Conservation (phyloP, 1,140 invertebrate genomes). For the Phthorimaea operculella region DNA sequence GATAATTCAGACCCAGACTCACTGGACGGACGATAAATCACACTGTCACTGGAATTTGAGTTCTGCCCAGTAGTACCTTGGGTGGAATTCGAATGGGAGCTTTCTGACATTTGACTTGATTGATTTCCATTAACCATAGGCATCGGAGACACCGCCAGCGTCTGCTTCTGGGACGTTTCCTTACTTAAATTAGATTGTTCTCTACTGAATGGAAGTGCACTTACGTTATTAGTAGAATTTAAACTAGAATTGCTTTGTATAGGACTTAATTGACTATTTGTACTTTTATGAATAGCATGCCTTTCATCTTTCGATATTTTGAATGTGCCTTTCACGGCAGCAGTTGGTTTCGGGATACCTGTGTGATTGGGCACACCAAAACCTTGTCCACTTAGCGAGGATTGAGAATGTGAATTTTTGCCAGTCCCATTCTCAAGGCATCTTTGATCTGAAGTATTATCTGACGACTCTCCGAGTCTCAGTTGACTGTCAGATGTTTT, state of each 20-base stretch:
- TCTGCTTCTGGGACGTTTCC: conserved; percentile 67
- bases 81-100: conserved; percentile 70
- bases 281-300: conserved; percentile 54
- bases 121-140: conserved; percentile 65
- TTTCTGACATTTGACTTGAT: conserved; percentile 67
- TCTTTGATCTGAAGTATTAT: conserved; percentile 36
- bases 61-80: conserved; percentile 72
- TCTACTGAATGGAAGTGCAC: conserved; percentile 58
- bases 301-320: conserved; percentile 71
- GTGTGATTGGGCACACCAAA: conserved; percentile 64
- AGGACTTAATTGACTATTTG: conserved; percentile 65
- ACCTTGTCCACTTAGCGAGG: conserved; percentile 37
- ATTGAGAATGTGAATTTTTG: conserved; percentile 24
- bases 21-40: conserved; percentile 76
- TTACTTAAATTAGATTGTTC: conserved; percentile 66
- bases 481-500: conserved; percentile 63
- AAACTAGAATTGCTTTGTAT: conserved; percentile 70
- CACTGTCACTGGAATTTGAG: conserved; percentile 74
- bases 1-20: conserved; percentile 73
- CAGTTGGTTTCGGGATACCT: conserved; percentile 89
- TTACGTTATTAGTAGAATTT: conserved; percentile 64
- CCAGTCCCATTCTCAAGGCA: conserved; percentile 28
- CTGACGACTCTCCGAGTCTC: conserved; percentile 48
- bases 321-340: conserved; percentile 87
- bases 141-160: conserved; percentile 82